Evolutionary conservation across 2,113 vertebrate species (phyloP), one percentile per base, ranked within the genome.

Genomic region (Neolamprologus kungweensis): DNA sequence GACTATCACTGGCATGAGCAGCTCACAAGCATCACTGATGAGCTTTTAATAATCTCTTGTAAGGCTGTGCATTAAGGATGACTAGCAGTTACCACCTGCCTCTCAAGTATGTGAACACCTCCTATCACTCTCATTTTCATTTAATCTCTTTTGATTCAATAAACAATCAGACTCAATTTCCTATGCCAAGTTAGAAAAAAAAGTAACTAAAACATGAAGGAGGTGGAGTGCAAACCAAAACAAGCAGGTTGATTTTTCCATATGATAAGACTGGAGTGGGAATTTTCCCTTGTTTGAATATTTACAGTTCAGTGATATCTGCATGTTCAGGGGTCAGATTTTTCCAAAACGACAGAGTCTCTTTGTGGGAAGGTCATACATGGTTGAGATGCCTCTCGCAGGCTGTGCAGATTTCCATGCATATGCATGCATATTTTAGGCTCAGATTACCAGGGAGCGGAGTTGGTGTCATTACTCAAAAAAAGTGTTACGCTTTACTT

Each of bases 181-280:
- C 81, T 86, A 82, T 92, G 81, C 42, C 84, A 82, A 55, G 80
- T 16, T 16, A 28, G 31, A 83, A 63, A 81, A 53, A 68, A 78
- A 53, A 54, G 6, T 2, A 81, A 55, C 21, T 7, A 12, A 40
- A 7, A 16, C 26, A 78, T 4, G 51, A 42, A 88, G 85, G 81
- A 87, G 87, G 81, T 40, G 60, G 79, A 88, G 90, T 80, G 71
- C 85, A 87, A 93, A 94, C 82, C 90, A 89, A 93, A 96, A 96
- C 94, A 95, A 93, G 85, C 92, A 91, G 90, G 92, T 92, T 93
- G 94, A 96, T 95, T 78, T 94, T 96, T 95, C 94, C 94, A 91
- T 88, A 86, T 87, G 95, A 96, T 96, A 95, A 92, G 84, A 85
- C 63, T 3, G 1, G 19, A 86, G 81, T 81, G 88, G 89, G 84